phyloP scores from a whole-genome alignment of 1,140 invertebrate species.

The Bombus sibiricus region DNA sequence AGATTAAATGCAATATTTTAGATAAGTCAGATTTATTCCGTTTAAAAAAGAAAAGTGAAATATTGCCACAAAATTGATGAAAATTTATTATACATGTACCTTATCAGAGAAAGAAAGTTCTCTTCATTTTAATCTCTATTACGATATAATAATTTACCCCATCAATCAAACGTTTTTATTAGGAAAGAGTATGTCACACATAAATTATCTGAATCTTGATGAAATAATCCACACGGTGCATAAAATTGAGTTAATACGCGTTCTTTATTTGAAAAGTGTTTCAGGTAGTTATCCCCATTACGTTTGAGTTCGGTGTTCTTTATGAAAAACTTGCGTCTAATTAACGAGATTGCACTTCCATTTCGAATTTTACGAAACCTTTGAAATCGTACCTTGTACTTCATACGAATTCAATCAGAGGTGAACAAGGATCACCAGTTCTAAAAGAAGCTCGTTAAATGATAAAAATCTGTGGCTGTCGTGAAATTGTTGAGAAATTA shows the following conservation, averaged over 20 bases:
- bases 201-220: neutral
- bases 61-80: neutral
- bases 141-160: neutral
- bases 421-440: too few species aligned
- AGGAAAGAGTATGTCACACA: neutral
- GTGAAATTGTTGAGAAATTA: too few species aligned
- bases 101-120: neutral
- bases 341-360: neutral
- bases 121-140: neutral
- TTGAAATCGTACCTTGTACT: too few species aligned
- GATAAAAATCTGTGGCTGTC: neutral
- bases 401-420: too few species aligned
- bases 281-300: neutral
- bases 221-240: neutral
- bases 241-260: neutral
- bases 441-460: too few species aligned
- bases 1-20: neutral
- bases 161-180: neutral
- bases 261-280: neutral
- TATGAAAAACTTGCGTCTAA: neutral
- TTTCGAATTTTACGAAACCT: neutral
- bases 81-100: neutral
- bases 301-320: neutral
- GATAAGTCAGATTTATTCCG: neutral
- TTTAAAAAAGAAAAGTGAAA: neutral